Evolutionary conservation across 2,888 invertebrate species (phyloP), one percentile per base, ranked within the genome.

Genomic region (Chalcosyrphus nemorum): DNA sequence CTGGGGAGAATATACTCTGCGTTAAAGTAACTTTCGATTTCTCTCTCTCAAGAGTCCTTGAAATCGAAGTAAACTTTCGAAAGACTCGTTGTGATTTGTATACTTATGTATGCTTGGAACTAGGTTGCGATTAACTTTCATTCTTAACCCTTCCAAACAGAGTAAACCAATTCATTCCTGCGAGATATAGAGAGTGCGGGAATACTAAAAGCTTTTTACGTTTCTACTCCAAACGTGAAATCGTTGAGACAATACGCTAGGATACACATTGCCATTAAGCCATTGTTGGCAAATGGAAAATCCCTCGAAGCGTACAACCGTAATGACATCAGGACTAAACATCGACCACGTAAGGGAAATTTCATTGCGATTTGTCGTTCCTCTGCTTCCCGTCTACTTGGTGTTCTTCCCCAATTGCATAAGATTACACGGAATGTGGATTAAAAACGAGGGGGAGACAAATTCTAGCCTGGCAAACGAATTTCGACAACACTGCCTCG

Each of bases 231-330:
- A 74, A 63, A 63, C 56, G 45, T 35, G 57, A 57, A 75, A 80
- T 80, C 52, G 74, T 84, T 84, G 84, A 84, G 84, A 84, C 84
- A 84, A 84, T 84, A 84, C 78, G 82, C 72, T 68, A 84, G 68
- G 74, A 80, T 80, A 70, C 80, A 80, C 70, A 70, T 57, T 57
- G 19, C 84, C 84, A 84, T 84, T 84, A 84, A 65, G 70, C 50
- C 43, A 84, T 84, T 74, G 74, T 80, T 65, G 63, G 80, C 65
- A 84, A 80, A 80, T 80, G 74, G 80, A 74, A 80, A 75, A 80
- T 75, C 59, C 84, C 84, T 70, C 80, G 35, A 24, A 84, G 84
- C 84, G 80, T 80, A 80, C 80, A 84, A 80, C 70, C 80, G 84
- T 84, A 84, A 80, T 75, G 80, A 84, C 80, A 84, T 84, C 84